Percentiles rank a stretch among this genome's conserved stretches.
phyloP scores from a whole-genome alignment of 1,140 invertebrate species.

The Atta cephalotes region DNA sequence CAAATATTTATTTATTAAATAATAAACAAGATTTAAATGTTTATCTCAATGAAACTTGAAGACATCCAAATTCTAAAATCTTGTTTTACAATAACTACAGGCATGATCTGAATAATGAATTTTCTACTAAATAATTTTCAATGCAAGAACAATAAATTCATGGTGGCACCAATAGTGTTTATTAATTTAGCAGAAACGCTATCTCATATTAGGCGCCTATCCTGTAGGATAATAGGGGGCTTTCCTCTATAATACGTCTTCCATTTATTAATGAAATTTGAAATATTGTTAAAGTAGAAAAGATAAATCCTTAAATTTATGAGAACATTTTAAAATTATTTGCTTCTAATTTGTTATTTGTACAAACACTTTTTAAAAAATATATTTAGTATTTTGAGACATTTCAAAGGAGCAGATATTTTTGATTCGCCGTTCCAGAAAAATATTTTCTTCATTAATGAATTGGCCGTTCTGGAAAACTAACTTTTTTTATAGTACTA shows the following conservation, averaged over 20 bases:
- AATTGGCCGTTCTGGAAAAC: constrained; percentile 27
- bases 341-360: not conserved
- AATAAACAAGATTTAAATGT: too few relatives aligned
- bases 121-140: too few relatives aligned
- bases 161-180: too few relatives aligned
- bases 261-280: not conserved
- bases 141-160: too few relatives aligned
- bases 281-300: constrained; percentile 5
- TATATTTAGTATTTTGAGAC: not conserved
- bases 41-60: too few relatives aligned
- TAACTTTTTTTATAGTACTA: constrained; percentile 58
- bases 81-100: too few relatives aligned
- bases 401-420: constrained; percentile 11
- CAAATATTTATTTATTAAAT: too few relatives aligned
- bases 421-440: not conserved
- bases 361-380: not conserved
- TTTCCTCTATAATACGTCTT: not conserved
- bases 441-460: constrained; percentile 42
- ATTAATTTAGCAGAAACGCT: too few relatives aligned
- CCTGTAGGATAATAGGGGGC: too few relatives aligned
- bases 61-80: too few relatives aligned
- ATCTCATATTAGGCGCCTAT: too few relatives aligned
- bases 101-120: too few relatives aligned
- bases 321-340: not conserved
- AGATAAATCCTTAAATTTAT: constrained; percentile 9